Base-by-base conservation (phyloP, 92 coral and sea anemone species). In the Epizoanthus ramosus region DNA sequence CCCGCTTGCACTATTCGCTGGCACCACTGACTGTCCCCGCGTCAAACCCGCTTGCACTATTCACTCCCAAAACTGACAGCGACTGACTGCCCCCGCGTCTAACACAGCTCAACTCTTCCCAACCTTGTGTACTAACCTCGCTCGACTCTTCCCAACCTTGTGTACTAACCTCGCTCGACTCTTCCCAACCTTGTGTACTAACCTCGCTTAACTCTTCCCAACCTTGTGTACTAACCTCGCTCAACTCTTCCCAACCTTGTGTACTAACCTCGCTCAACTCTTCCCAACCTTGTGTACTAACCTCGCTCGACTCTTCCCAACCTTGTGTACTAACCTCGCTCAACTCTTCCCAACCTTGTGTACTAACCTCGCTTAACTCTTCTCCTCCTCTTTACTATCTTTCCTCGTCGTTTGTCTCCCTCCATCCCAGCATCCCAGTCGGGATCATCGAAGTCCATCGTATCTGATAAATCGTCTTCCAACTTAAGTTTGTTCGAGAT, bases 311-410 rank as follows among this genome's bases (percentile, higher is more conserved):
- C 93, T 81, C 53, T 68, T 37, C 37, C 84, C 83, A 53, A 82
- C 87, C 37, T 85, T 60, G 69, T 75, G 84, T 71, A 88, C 90
- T 74, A 60, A 83, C 45, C 80, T 59, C 17, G 60, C 31, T 5
- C 92, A 80, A 63, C 93, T 81, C 53, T 68, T 37, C 37, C 84
- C 83, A 53, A 82, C 87, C 37, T 85, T 60, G 69, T 75, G 84
- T 79, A 79, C 91, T 66, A 88, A 72, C 59, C 87, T 71, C 73
- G 83, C 85, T 80, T 94, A 90, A 24, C 75, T 73, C 80, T 88
- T 89, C 81, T 88, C 79, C 73, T 94, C 75, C 90, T 95, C 94
- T 61, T 80, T 83, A 63, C 91, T 86, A 79, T 90, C 94, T 77
- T 77, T 43, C 82, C 82, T 39, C 82, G 82, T 7, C 70, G 82